Base-by-base conservation (phyloP, 2,113 vertebrate species). In the Halichoeres trimaculatus region DNA sequence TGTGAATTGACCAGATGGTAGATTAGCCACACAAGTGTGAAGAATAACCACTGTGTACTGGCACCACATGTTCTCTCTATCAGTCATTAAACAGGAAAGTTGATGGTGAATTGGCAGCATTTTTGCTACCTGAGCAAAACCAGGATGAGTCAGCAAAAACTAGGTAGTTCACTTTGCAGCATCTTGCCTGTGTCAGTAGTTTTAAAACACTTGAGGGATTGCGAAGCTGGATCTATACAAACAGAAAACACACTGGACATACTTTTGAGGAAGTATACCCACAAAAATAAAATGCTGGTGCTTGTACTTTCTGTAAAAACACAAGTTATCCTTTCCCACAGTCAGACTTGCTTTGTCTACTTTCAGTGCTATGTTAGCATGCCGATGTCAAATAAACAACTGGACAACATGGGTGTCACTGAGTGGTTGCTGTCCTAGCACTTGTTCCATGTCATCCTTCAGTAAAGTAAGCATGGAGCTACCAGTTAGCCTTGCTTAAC, bases 1-100 rank as follows among this genome's bases (percentile, higher is more conserved):
- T 38, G 58, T 54, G 40, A 62, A 69, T 67, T 61, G 71, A 51
- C 64, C 82, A 85, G 70, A 83, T 70, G 76, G 51, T 43, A 40
- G 22, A 74, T 72, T 57, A 76, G 65, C 76, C 67, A 61, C 66
- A 73, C 20, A 52, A 57, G 43, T 73, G 58, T 9, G n/a, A 74
- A 45, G 72, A 64, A 77, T 61, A 63, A 77, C 60, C 66, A 67
- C 56, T 47, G 22, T 81, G 47, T 11, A n/a, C 61, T 60, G 47
- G 38, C 48, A 13, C 68, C 68, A 54, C 68, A 36, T 51, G 43
- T 50, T 45, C 52, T 16, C 58, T 38, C 11, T 50, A 63, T 68
- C 54, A 41, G 60, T 19, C 54, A 55, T 60, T 70, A 70, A 71
- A 73, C 57, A 17, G 30, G 47, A 60, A 23, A 19, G 24, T 50